Base-by-base conservation (phyloP, 2,797 vertebrate species). In the Streptopelia turtur region DNA sequence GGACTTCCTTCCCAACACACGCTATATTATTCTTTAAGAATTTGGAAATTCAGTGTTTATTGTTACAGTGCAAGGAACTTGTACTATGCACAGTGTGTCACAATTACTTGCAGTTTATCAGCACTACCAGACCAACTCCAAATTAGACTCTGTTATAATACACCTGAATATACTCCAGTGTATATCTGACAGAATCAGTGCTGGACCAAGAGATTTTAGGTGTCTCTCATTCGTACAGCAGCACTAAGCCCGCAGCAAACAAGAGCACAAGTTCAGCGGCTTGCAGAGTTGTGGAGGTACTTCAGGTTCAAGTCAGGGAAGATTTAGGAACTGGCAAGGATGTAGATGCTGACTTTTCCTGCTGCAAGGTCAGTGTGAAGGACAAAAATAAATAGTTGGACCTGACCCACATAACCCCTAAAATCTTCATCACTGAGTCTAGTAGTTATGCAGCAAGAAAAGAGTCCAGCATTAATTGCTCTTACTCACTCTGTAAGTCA, bases 361-460 rank as follows among this genome's bases (percentile, higher is more conserved):
- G 16, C 33, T 57, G n/a, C 37, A 68, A 88, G 20, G 16, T 65
- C 33, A 57, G 41, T 5, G 11, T 31, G 65, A 83, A 81, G 13
- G 31, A 92, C n/a, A 80, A 85, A 87, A 94, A 60, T 8, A 72
- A 84, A 35, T 1, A 2, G 24, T 66, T 10, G 2, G 50, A 85
- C 25, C 25, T 39, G 33, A 74, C 6, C 21, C 23, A 71, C 0
- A 0, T 5, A 82, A 68, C 25, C 4, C 3, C 31, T 47, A 13
- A 10, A 41, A 14, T 15, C 70, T 72, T 66, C 45, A 78, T 61
- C 23, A 56, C 0, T 3, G 3, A 25, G 18, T 17, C 22, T 11
- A 56, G 25, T 1, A 68, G 21, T 25, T 49, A 41, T 2, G 8
- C 89, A 85, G 27, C 25, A 71, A 50, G 13, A 53, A 80, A 31